Evolutionary conservation across 2,888 invertebrate genomes (phyloP).

Genomic region (Dysmachus trigonus): DNA sequence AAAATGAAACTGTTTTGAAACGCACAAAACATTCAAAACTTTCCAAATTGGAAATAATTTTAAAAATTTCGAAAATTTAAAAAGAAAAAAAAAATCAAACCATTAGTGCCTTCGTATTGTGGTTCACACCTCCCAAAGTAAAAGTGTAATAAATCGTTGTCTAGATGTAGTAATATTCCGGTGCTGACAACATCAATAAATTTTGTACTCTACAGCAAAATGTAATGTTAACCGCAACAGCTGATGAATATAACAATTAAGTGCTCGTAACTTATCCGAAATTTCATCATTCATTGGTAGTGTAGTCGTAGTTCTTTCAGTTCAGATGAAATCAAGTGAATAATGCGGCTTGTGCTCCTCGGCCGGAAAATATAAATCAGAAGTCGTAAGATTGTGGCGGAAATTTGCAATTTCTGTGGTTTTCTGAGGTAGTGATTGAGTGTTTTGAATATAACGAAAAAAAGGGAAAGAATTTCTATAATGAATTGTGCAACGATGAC

Average conservation of each 20-base stretch:
- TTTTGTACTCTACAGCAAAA: background rate
- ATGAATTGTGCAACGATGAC: slow-evolving; percentile 64
- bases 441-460: background rate
- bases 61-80: background rate
- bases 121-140: background rate
- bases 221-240: background rate
- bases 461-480: slow-evolving; percentile 44
- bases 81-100: background rate
- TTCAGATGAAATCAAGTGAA: background rate
- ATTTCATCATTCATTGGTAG: background rate
- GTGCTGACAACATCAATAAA: slow-evolving; percentile 24
- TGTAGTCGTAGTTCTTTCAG: background rate
- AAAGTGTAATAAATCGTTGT: background rate
- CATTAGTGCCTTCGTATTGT: background rate
- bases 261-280: background rate
- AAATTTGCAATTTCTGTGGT: background rate
- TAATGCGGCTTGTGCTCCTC: background rate
- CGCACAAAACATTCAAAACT: background rate
- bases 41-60: background rate
- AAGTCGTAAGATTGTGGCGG: background rate
- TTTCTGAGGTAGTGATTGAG: background rate
- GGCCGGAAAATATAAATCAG: background rate
- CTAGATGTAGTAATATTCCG: background rate
- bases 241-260: background rate
- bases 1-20: background rate